Evolutionary conservation across 2,797 vertebrate genomes (phyloP).

Genomic region (Chelon labrosus): DNA sequence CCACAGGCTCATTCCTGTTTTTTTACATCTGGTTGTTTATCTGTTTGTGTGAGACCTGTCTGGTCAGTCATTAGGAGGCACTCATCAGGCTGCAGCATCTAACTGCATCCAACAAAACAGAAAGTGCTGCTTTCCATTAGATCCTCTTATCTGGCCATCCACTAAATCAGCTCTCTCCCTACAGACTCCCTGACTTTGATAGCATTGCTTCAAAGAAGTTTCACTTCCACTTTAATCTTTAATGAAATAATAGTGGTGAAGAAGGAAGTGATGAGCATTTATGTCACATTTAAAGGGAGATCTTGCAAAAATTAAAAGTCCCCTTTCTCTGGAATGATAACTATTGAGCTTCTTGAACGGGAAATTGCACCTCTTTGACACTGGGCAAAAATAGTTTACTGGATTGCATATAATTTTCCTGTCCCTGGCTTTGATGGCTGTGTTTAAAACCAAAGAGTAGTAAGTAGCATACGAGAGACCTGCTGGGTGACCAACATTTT

Average conservation of each 20-base stretch:
- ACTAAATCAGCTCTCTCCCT: constrained; percentile 50
- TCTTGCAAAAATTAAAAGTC: constrained; percentile 40
- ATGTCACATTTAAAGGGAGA: constrained; percentile 48
- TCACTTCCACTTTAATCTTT: constrained; percentile 59
- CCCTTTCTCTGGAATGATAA: constrained; percentile 33
- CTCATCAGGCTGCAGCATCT: constrained; percentile 32
- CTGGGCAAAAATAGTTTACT: constrained; percentile 41
- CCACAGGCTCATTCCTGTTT: neutral
- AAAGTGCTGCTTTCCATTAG: constrained; percentile 52
- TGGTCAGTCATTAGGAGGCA: constrained; percentile 50
- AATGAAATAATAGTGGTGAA: constrained; percentile 52
- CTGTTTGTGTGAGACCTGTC: constrained; percentile 12
- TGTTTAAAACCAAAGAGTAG: constrained; percentile 34
- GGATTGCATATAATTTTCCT: constrained; percentile 40
- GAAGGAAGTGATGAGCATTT: constrained; percentile 43
- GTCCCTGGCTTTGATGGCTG: constrained; percentile 37
- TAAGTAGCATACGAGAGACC: constrained; percentile 17
- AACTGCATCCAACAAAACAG: constrained; percentile 45
- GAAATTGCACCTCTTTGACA: constrained; percentile 43
- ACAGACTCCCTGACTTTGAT: constrained; percentile 50
- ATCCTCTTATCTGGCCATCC: constrained; percentile 49
- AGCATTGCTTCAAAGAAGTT: constrained; percentile 64
- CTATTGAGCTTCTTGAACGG: constrained; percentile 14
- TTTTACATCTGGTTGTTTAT: too few species aligned
- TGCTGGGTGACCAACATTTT: constrained; percentile 31